Evolutionary conservation across 2,797 vertebrate genomes (phyloP).

Genomic region (Rhodeus uyekii): DNA sequence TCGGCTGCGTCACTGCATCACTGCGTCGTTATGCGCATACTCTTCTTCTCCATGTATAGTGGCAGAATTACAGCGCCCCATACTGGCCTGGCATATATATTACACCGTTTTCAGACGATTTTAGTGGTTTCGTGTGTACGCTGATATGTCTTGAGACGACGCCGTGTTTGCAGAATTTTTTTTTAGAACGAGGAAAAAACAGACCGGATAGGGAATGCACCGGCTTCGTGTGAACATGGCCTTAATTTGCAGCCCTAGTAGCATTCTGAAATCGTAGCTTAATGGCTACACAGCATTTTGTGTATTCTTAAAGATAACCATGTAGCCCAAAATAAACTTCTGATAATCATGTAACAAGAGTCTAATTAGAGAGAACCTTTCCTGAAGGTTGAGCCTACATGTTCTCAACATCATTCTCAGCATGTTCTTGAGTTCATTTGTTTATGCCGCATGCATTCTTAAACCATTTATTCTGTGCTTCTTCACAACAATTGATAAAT

Average conservation of each 20-base stretch:
- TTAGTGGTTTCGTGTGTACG: too few species aligned
- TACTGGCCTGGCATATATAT: too few species aligned
- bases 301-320: background rate
- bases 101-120: too few species aligned
- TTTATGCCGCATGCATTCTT: background rate
- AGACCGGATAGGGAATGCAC: too few species aligned
- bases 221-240: too few species aligned
- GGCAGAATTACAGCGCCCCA: too few species aligned
- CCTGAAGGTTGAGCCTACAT: background rate
- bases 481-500: background rate
- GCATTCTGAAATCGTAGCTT: background rate
- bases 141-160: too few species aligned
- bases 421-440: background rate
- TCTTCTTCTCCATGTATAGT: too few species aligned
- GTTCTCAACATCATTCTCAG: background rate
- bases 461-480: background rate
- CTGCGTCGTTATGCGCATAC: too few species aligned
- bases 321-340: background rate
- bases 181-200: too few species aligned
- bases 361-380: background rate
- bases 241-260: background rate
- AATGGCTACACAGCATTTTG: background rate
- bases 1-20: too few species aligned
- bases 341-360: background rate
- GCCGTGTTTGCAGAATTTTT: too few species aligned